These are phyloP conservation scores for Idaea dimidiata DNA, from an alignment of 2,888 invertebrate species.

Conservation along the genomic window DNA sequence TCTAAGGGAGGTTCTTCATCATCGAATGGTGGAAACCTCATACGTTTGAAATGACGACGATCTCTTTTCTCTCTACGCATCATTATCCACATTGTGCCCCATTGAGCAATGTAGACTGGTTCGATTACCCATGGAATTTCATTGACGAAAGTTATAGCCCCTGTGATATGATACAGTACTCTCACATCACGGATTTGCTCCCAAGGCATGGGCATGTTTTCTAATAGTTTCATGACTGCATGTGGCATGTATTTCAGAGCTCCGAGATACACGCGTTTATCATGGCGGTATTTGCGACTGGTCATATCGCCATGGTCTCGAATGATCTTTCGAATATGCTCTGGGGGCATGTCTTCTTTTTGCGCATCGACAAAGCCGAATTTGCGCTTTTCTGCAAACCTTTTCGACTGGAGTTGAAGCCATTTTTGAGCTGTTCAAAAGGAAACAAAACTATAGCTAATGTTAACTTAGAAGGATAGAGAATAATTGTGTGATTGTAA, in stretches of 20 bases:
- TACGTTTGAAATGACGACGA: slow-evolving; percentile 98
- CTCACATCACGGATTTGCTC: slow-evolving; percentile 99
- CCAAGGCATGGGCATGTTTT: slow-evolving; percentile 99
- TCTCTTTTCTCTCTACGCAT: slow-evolving; percentile 99
- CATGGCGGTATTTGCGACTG: slow-evolving; percentile 98
- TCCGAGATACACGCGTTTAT: slow-evolving; percentile 98
- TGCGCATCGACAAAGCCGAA: slow-evolving; percentile 99
- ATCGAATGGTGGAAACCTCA: slow-evolving; percentile 99
- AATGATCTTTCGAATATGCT: slow-evolving; percentile 99
- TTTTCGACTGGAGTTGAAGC: slow-evolving; percentile 99
- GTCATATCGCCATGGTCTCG: slow-evolving; percentile 99
- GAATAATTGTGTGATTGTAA: background rate
- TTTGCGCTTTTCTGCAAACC: slow-evolving; percentile 98
- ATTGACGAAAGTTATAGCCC: slow-evolving; percentile 99
- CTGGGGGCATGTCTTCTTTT: slow-evolving; percentile 99
- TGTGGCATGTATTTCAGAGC: slow-evolving; percentile 99
- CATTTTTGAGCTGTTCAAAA: slow-evolving; percentile 91
- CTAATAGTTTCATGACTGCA: slow-evolving; percentile 98
- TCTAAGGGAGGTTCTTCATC: slow-evolving; percentile 99
- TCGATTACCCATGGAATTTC: slow-evolving; percentile 99
- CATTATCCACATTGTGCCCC: slow-evolving; percentile 99
- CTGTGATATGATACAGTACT: slow-evolving; percentile 99
- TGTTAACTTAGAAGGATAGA: background rate
- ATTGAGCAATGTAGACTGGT: slow-evolving; percentile 99
- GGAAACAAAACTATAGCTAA: slow-evolving; percentile 1